Base-by-base conservation (phyloP, 1,140 invertebrate genomes). In the Acromyrmex charruanus region DNA sequence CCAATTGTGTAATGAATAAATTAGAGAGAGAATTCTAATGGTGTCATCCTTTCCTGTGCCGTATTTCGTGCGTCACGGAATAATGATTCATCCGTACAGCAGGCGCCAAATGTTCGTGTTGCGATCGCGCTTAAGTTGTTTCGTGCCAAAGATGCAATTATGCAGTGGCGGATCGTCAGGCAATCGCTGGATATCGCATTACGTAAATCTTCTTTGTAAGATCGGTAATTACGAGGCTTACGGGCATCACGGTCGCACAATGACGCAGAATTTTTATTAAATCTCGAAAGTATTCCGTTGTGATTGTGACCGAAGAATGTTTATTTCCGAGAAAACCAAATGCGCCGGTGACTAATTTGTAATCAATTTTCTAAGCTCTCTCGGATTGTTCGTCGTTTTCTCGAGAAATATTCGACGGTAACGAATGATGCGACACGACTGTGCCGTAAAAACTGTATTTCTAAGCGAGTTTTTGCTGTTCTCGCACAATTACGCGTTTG, bases 81-180 rank as follows among this genome's bases (percentile, higher is more conserved):
- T 65, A 55, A 58, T 66, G 51, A 74, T 49, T 65, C 63, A 53
- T 0, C 21, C n/a, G 14, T 16, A 6, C 16, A 39, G n/a, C 63
- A 69, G 12, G 51, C 71, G 80, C 66, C 49, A 80, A 86, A 18
- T 63, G 51, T 87, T 51, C 72, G 58, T 72, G 44, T 68, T 14
- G 51, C 61, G 80, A 49, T 21, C 44, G 65, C 79, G 72, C 51
- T 87, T 59, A 72, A 87, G 39, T 65, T 59, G 35, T 75, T 75
- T 82, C 53, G 59, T 85, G 61, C 69, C 69, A 77, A 85, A 74
- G 80, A 68, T 59, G 81, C 65, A 87, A 87, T 74, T 84, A 51
- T 68, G 39, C 18, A 49, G 53, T 53, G 59, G 21, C 53, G 66
- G 35, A 71, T 63, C 61, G 53, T 68, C 80, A 44, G 51, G 2